Evolutionary conservation across 2,113 vertebrate genomes (phyloP).

Genomic region (Otolemur garnettii): DNA sequence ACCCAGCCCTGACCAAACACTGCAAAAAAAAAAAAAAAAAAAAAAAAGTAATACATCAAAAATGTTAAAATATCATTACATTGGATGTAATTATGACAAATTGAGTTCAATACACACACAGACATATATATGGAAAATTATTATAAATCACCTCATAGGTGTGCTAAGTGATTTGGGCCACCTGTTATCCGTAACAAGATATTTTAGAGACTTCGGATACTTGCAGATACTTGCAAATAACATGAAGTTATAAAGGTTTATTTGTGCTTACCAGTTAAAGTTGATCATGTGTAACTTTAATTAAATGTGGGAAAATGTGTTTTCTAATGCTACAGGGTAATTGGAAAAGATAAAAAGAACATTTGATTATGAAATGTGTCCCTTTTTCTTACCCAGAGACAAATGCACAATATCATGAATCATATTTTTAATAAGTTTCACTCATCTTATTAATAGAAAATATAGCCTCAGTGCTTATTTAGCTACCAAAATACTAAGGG

Average conservation of each 20-base stretch:
- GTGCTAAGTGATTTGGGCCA: constrained; percentile 48
- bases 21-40: neutral
- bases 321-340: constrained; percentile 75
- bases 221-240: constrained; percentile 58
- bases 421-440: constrained; percentile 68
- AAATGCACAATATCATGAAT: constrained; percentile 65
- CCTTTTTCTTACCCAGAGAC: constrained; percentile 61
- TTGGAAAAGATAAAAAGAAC: constrained; percentile 72
- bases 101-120: neutral
- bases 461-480: neutral
- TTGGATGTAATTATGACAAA: neutral
- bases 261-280: constrained; percentile 62
- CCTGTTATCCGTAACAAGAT: constrained; percentile 31
- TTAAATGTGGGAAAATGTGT: constrained; percentile 76
- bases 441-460: constrained; percentile 72
- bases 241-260: constrained; percentile 71
- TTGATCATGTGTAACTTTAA: constrained; percentile 78
- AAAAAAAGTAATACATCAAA: neutral
- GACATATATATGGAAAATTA: neutral
- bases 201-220: constrained; percentile 57
- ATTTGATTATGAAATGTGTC: constrained; percentile 59
- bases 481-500: constrained; percentile 32
- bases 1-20: too few species aligned
- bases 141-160: neutral
- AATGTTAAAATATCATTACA: neutral